phyloP scores from a whole-genome alignment of 2,888 invertebrate genomes.

The Trichacis sp. region DNA sequence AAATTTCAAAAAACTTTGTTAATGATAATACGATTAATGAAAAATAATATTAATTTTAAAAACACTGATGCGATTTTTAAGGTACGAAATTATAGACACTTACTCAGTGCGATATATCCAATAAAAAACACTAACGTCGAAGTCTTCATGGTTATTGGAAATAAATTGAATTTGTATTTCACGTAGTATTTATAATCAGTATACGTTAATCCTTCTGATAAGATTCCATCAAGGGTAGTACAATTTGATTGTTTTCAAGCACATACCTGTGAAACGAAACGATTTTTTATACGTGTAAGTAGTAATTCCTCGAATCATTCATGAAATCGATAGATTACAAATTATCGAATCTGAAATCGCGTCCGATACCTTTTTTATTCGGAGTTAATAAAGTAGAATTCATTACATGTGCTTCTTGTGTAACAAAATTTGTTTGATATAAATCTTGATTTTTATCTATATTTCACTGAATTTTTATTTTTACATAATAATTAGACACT shows the following conservation, averaged over 20 bases:
- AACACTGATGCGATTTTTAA: neutral
- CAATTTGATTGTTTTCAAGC: neutral
- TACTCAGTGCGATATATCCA: constrained; percentile 16
- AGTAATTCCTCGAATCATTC: neutral
- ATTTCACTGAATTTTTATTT: too few relatives aligned
- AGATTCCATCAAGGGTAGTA: neutral
- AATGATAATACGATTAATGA: too few relatives aligned
- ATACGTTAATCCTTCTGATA: neutral
- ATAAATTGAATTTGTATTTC: neutral
- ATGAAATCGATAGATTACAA: neutral
- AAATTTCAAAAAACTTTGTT: neutral
- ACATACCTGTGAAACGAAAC: too few relatives aligned
- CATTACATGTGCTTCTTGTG: too few relatives aligned
- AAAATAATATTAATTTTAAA: too few relatives aligned
- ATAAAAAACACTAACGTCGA: constrained; percentile 11
- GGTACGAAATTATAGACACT: too few relatives aligned
- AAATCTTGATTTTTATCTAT: too few relatives aligned
- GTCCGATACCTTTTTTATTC: neutral
- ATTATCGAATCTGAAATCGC: neutral
- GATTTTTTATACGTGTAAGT: neutral
- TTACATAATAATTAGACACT: too few relatives aligned
- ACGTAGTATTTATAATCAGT: constrained; percentile 26
- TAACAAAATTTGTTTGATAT: too few relatives aligned
- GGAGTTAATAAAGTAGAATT: too few relatives aligned
- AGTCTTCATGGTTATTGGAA: constrained; percentile 20